Evolutionary conservation across 2,113 vertebrate genomes (phyloP).

Genomic region (Marcusenius ussheri): DNA sequence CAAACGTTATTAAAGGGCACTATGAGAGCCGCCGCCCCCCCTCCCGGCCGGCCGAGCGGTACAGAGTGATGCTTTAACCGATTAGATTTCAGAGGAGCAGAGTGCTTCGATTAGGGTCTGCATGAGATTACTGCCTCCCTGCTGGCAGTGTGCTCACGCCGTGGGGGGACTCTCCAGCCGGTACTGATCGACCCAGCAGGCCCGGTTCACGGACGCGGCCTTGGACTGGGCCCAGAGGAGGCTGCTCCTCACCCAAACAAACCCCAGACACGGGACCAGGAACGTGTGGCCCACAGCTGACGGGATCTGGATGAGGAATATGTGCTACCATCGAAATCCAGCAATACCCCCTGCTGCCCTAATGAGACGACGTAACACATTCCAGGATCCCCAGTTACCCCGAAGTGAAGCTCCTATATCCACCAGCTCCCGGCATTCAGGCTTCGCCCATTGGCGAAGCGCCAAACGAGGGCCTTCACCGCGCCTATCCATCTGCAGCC

Average conservation of each 20-base stretch:
- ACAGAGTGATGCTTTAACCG: not conserved
- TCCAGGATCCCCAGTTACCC: not conserved
- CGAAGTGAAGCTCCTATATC: not conserved
- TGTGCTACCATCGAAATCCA: not conserved
- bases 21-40: not conserved
- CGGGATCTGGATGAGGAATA: not conserved
- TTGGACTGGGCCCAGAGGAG: not conserved
- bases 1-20: not conserved
- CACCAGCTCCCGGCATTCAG: not conserved
- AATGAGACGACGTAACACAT: not conserved
- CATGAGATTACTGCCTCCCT: not conserved
- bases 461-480: not conserved
- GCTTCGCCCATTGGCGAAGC: not conserved
- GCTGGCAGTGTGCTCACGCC: constrained; percentile 19
- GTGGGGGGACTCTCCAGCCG: not conserved
- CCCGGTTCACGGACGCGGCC: not conserved
- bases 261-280: not conserved
- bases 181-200: not conserved
- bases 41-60: not conserved
- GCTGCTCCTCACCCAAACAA: not conserved
- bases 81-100: not conserved
- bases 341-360: not conserved
- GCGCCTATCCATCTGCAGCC: not conserved
- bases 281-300: not conserved
- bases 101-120: not conserved